phyloP scores from a whole-genome alignment of 2,113 vertebrate species.

The Cyanoramphus novaezelandiae region DNA sequence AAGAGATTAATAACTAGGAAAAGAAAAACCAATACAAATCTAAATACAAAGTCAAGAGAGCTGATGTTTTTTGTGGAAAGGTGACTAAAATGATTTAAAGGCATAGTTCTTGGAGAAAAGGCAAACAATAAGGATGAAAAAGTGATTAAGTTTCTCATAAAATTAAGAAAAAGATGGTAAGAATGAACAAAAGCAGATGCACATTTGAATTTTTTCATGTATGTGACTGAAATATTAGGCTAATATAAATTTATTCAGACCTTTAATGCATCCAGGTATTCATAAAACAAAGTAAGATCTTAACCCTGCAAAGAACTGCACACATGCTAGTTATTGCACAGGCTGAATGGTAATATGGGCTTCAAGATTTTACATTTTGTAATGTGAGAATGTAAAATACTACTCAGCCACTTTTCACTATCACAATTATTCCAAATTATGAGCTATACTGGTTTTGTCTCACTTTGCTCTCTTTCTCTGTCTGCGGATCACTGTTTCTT shows the following conservation, averaged over 20 bases:
- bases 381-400: neutral
- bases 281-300: neutral
- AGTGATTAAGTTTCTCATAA: neutral
- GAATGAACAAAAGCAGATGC: neutral
- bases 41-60: neutral
- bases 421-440: neutral
- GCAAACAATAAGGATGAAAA: neutral
- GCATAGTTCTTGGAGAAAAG: neutral
- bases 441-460: constrained; percentile 32
- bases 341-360: neutral
- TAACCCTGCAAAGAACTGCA: neutral
- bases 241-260: neutral
- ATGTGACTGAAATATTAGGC: neutral
- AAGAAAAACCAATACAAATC: neutral
- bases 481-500: constrained; percentile 81
- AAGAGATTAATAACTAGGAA: neutral
- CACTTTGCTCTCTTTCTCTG: constrained; percentile 86
- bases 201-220: neutral
- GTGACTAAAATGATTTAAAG: neutral
- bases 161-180: neutral
- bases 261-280: neutral
- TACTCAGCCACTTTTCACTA: neutral
- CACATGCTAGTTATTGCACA: neutral
- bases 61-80: neutral
- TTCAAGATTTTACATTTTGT: neutral